Conservation (phyloP, 2,113 vertebrate species). For the Microtus ochrogaster region DNA sequence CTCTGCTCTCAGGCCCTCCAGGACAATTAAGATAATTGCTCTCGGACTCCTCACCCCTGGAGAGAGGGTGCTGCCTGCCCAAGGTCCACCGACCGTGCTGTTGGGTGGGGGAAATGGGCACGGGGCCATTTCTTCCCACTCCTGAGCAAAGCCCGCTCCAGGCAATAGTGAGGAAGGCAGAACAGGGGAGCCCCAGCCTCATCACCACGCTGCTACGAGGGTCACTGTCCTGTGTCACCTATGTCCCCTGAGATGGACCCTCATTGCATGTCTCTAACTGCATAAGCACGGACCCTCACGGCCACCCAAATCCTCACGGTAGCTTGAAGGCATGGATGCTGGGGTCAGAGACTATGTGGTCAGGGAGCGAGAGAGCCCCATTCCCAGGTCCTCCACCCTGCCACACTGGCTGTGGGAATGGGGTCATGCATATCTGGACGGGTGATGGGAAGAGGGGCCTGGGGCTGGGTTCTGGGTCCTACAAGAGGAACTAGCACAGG, state of each 20-base stretch:
- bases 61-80: not conserved
- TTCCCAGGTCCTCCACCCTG: too few relatives aligned
- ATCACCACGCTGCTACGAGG: accelerated
- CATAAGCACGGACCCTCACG: accelerated
- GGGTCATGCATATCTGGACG: accelerated
- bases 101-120: not conserved
- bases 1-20: not conserved
- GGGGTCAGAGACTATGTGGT: not conserved
- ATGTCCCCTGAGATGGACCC: not conserved
- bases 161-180: not conserved
- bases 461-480: not conserved
- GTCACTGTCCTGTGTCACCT: not conserved
- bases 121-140: not conserved
- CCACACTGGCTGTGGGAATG: not conserved
- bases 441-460: too few relatives aligned
- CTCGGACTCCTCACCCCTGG: constrained; percentile 17
- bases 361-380: not conserved
- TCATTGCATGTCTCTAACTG: not conserved
- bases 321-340: not conserved
- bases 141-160: not conserved
- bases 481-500: not conserved
- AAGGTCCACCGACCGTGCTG: not conserved
- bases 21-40: constrained; percentile 67
- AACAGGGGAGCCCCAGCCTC: not conserved
- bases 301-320: not conserved